A percentile compares a stretch with the other conserved stretches of the same genome.
Evolutionary conservation across 2,888 invertebrate genomes (phyloP).

Genomic region (Agriopis leucophaearia): DNA sequence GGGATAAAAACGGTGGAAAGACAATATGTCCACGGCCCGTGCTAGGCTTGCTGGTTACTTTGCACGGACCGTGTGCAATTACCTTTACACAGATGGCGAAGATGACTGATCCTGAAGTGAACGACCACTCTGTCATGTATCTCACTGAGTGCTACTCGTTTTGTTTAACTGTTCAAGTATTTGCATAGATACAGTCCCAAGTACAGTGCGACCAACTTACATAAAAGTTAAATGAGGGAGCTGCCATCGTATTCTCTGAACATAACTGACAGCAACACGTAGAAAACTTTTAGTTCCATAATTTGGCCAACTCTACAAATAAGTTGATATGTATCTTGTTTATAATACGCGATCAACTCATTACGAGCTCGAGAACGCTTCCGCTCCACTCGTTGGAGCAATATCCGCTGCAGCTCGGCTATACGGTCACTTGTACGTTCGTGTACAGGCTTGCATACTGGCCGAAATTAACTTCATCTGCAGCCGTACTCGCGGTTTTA

Average conservation of each 20-base stretch:
- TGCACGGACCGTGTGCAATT: no score
- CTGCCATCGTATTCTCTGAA: not conserved
- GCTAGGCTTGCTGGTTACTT: no score
- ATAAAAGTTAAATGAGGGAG: not conserved
- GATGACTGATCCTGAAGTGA: constrained; percentile 6
- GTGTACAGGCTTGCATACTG: not conserved
- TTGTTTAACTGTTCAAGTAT: constrained; percentile 5
- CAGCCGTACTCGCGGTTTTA: not conserved
- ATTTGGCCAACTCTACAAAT: not conserved
- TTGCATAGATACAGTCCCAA: not conserved
- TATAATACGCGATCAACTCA: constrained; percentile 38
- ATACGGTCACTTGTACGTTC: not conserved
- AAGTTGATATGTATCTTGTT: constrained; percentile 10
- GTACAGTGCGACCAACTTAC: not conserved
- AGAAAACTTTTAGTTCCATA: not conserved
- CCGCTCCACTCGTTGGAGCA: constrained; percentile 64
- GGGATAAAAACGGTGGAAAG: no score
- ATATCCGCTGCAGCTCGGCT: constrained; percentile 60
- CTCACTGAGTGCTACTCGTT: not conserved
- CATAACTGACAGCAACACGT: not conserved
- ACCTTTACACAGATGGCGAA: not conserved
- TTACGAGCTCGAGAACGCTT: constrained; percentile 53
- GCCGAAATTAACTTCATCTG: constrained; percentile 1
- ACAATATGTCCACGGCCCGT: no score
- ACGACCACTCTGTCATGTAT: constrained; percentile 6